Percentiles rank a stretch among this genome's conserved stretches.
phyloP scores from a whole-genome alignment of 2,888 invertebrate genomes.

The Lumbricus terrestris region DNA sequence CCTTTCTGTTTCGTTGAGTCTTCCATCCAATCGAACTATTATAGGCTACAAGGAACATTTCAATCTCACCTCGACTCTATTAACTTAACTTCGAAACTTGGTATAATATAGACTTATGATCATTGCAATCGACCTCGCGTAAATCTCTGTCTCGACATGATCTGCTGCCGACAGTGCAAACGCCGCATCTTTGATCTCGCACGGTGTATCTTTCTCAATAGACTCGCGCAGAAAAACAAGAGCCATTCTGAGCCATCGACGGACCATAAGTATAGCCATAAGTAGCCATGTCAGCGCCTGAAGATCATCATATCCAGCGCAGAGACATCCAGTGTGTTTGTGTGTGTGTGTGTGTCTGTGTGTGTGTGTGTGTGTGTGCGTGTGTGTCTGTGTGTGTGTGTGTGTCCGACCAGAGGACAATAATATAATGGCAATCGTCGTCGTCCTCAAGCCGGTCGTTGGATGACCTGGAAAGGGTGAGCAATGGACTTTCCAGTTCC shows the following conservation, averaged over 20 bases:
- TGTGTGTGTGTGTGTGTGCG: too few relatives aligned
- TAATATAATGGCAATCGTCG: background rate
- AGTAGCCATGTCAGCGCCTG: constrained; percentile 14
- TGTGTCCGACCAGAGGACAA: background rate
- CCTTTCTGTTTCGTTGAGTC: too few relatives aligned
- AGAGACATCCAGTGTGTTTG: background rate
- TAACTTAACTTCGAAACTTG: too few relatives aligned
- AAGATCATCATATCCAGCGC: constrained; percentile 11
- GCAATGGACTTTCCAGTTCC: background rate
- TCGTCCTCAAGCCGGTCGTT: background rate
- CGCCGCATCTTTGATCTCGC: background rate
- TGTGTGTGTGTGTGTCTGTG: too few relatives aligned
- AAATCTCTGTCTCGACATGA: background rate
- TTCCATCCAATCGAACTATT: too few relatives aligned
- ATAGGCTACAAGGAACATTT: too few relatives aligned
- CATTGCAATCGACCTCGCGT: background rate
- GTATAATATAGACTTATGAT: background rate
- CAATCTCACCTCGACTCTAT: too few relatives aligned
- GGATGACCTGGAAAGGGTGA: background rate
- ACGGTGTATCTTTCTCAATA: too few relatives aligned
- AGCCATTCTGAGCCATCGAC: background rate
- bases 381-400: background rate
- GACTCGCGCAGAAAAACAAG: background rate
- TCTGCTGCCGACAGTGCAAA: background rate
- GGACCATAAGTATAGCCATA: background rate